These are phyloP conservation scores for Picus viridis DNA, from an alignment of 2,797 vertebrate genomes.

Conservation along the genomic window DNA sequence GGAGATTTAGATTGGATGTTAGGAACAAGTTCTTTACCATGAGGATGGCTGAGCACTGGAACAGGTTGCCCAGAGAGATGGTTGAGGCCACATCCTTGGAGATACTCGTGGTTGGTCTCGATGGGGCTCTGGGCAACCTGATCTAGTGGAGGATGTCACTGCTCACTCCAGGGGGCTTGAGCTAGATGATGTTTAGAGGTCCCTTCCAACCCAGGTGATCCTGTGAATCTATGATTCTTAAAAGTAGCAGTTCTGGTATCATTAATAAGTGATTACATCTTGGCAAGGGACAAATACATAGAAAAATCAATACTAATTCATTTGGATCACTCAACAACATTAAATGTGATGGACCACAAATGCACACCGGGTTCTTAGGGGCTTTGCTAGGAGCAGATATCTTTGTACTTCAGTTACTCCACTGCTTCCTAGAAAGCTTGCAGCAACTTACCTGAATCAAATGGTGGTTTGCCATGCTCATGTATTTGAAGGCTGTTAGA, in stretches of 20 bases:
- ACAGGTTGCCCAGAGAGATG: too few species aligned
- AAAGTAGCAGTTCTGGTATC: not conserved
- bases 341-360: not conserved
- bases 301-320: conserved; percentile 46
- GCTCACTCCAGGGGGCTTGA: too few species aligned
- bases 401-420: not conserved
- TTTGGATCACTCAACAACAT: conserved; percentile 20
- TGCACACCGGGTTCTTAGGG: not conserved
- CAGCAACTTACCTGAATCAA: not conserved
- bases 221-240: not conserved
- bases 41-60: too few species aligned
- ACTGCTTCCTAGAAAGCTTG: not conserved
- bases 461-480: not conserved
- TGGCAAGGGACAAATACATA: not conserved
- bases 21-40: too few species aligned
- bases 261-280: conserved; percentile 36
- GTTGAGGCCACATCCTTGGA: too few species aligned
- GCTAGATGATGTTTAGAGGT: too few species aligned
- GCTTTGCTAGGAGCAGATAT: not conserved
- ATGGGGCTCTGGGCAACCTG: too few species aligned
- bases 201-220: too few species aligned
- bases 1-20: too few species aligned
- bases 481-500: not conserved
- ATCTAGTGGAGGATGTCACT: too few species aligned
- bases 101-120: too few species aligned